Base-by-base conservation (phyloP, 2,888 invertebrate genomes). In the Lepidocyrtinus sp. region DNA sequence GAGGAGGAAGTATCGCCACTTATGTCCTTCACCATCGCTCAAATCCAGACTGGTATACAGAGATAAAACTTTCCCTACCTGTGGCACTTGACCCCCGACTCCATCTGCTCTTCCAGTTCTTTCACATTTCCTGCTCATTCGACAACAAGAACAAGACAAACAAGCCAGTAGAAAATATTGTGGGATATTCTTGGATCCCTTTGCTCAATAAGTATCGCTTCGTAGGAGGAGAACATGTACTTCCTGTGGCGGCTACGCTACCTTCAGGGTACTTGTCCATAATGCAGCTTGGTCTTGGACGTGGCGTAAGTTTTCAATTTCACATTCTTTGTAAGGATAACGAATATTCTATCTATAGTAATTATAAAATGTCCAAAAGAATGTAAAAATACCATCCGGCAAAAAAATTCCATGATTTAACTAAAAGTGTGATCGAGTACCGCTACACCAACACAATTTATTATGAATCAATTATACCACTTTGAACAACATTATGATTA, bases 151-250 rank as follows among this genome's bases (percentile, higher is more conserved):
- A 78, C 91, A 94, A 17, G 67, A 85, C 80, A 50, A 81, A 64
- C 69, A 84, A 83, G 74, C 85, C 83, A 75, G 85, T 85, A 36
- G 95, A 95, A 88, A 94, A 92, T 84, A 93, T 95, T 87, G 95
- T 98, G 72, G 99, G 99, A 82, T 98, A 95, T 89, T 93, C 98
- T 0, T 99, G 98, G 98, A 89, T 95, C 81, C 96, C 98, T 0
- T 90, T 99, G 59, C 90, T 97, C 70, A 91, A 92, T 84, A 96
- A 95, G 89, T 86, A 83, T 61, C 83, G 86, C 89, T 90, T 97
- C 83, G 92, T 94, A 77, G 93, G 95, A 72, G 97, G 97, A 87
- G 92, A 94, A 84, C 94, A 96, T 86, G 91, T 91, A 83, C 90
- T 98, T 85, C 94, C 97, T 0, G 96, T 99, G 55, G 96, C 98